These are phyloP conservation scores for Stratiomys singularior DNA, from an alignment of 2,888 invertebrate species.

Conservation along the genomic window DNA sequence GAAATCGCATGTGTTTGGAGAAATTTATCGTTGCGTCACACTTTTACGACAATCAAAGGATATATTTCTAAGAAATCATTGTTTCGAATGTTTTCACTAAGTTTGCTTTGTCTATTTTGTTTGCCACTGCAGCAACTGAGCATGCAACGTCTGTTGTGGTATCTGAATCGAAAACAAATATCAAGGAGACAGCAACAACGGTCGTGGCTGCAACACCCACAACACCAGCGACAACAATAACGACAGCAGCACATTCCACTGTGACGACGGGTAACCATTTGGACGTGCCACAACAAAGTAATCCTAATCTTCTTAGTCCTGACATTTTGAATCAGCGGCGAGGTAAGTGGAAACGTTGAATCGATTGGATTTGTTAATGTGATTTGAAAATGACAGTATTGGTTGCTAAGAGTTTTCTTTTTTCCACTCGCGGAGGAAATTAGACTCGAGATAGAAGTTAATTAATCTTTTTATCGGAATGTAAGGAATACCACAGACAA, in stretches of 20 bases:
- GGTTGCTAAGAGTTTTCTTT: too few species aligned
- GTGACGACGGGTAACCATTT: constrained; percentile 78
- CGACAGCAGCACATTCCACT: constrained; percentile 57
- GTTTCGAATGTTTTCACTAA: neutral
- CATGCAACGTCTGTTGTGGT: constrained; percentile 65
- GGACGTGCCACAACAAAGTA: constrained; percentile 77
- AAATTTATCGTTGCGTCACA: neutral
- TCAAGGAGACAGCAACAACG: constrained; percentile 65
- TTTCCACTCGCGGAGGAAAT: too few species aligned
- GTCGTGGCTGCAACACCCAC: constrained; percentile 65
- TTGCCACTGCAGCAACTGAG: constrained; percentile 59
- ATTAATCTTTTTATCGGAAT: too few species aligned
- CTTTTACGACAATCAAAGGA: constrained; percentile 8
- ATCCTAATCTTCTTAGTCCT: constrained; percentile 85
- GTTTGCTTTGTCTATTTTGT: too few species aligned
- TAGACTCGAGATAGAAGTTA: too few species aligned
- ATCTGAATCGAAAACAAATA: constrained; percentile 65
- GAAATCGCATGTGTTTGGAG: constrained; percentile 8
- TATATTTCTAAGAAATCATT: constrained; percentile 14
- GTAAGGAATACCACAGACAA: too few species aligned
- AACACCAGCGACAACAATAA: constrained; percentile 60
- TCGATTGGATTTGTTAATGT: neutral
- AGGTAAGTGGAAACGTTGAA: constrained; percentile 63
- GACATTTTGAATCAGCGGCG: constrained; percentile 78
- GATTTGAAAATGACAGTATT: neutral